Conservation (phyloP, 2,797 vertebrate species). For the Cryptoblepharus egeriae region DNA sequence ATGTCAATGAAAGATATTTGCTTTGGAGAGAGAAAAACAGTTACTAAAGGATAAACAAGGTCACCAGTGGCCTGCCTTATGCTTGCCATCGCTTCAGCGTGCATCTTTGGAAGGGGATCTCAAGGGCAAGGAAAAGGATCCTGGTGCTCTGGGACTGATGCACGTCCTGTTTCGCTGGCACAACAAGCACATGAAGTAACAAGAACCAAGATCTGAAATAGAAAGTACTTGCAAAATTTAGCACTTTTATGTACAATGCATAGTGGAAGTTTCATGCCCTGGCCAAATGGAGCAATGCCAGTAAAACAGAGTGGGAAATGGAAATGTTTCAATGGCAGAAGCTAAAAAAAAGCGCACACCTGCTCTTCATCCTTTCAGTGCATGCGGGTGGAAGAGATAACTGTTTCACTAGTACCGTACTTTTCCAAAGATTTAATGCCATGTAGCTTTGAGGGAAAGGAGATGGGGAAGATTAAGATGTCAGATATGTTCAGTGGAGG, state of each 20-base stretch:
- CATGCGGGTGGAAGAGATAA: not conserved
- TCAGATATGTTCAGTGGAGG: slow-evolving; percentile 3
- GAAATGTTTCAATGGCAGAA: not conserved
- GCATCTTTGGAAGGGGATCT: not conserved
- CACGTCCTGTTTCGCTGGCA: not conserved
- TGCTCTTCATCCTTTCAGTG: not conserved
- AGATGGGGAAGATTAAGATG: slow-evolving; percentile 22
- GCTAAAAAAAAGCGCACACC: not conserved
- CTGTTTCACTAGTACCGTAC: not conserved
- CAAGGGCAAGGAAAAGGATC: not conserved
- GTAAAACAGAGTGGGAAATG: slow-evolving; percentile 22
- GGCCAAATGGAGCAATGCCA: not conserved
- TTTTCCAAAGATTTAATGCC: not conserved
- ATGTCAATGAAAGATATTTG: not conserved
- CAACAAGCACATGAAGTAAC: not conserved
- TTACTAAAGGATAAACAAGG: slow-evolving; percentile 1
- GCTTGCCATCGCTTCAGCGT: not conserved
- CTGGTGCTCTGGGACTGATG: not conserved
- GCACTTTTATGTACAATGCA: not conserved
- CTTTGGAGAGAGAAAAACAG: slow-evolving; percentile 3
- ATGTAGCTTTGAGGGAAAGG: not conserved
- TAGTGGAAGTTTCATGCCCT: not conserved
- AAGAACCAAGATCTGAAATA: not conserved
- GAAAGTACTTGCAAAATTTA: not conserved
- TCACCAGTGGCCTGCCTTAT: not conserved